Evolutionary conservation across 2,797 vertebrate species (phyloP), one percentile per base, ranked within the genome.

Genomic region (Acridotheres tristis): DNA sequence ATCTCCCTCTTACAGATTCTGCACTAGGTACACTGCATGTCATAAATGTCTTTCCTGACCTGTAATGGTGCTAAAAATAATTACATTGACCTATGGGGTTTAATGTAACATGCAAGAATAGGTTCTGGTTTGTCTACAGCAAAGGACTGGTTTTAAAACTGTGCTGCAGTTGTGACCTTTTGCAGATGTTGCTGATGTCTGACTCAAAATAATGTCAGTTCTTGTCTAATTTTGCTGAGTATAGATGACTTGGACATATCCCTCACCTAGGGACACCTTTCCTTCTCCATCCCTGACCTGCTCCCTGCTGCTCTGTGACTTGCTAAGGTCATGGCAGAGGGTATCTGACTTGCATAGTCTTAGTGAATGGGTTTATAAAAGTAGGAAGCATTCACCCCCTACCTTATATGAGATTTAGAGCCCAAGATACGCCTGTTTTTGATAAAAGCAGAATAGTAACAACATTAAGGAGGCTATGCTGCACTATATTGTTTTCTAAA

Each of bases 41-140:
- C 66, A 62, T 77, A 85, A 87, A 45, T 32, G 14, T 84, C 32
- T 84, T 81, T 86, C 45, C 51, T 79, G 59, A 66, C 21, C 32
- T 81, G 48, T 67, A 65, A 53, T 43, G 86, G 94, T 95, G 91
- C 91, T 94, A 84, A 76, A 42, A 50, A 22, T 25, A 90, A 11
- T 85, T 71, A 45, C 0, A 1, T 13, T 84, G 36, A 81, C 21
- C 27, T 69, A 10, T 17, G 26, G 32, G 19, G 50, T 90, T 90
- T 86, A 75, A 54, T 42, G 51, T 55, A 84, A 93, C 20, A 27
- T 68, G n/a, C 79, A 84, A 34, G 5, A 45, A 16, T 34, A 74
- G 51, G 26, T 61, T 85, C 22, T n/a, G 30, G 48, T 5, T 74
- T 78, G 25, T 72, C 73, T 48, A 30, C n/a, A 27, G 16, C 47